Evolutionary conservation across 2,797 vertebrate species (phyloP).

Genomic region (Oceanodroma leucorhoa): DNA sequence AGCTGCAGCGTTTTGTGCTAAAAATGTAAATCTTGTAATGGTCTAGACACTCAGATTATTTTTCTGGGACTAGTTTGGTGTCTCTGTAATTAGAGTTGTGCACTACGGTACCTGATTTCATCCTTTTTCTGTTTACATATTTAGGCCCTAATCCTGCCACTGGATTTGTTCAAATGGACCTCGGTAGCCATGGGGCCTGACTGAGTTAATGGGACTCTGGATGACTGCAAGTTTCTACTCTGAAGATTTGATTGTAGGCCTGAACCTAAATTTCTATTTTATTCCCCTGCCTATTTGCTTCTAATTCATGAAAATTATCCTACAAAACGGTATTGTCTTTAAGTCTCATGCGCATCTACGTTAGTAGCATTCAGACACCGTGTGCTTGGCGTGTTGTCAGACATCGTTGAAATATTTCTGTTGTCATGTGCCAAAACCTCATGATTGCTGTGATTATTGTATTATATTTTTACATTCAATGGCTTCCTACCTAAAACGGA

Average conservation of each 20-base stretch:
- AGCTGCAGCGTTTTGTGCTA: neutral
- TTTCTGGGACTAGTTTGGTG: neutral
- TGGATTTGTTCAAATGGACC: neutral
- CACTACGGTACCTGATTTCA: neutral
- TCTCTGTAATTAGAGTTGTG: neutral
- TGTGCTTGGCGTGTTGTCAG: neutral
- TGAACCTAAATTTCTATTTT: neutral
- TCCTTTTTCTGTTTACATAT: neutral
- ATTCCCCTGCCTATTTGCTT: neutral
- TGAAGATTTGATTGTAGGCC: slow-evolving; percentile 5
- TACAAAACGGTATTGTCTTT: neutral
- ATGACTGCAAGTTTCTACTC: neutral
- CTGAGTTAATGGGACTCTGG: neutral
- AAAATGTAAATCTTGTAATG: neutral
- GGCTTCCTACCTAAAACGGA: neutral
- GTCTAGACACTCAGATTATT: neutral
- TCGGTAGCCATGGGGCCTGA: neutral
- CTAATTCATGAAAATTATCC: neutral
- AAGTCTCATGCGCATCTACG: neutral
- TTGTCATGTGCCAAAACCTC: neutral
- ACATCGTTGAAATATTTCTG: neutral
- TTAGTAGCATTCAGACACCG: neutral
- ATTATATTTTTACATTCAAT: neutral
- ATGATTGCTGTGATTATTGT: neutral
- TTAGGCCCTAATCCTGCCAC: neutral